A percentile compares a stretch with the other conserved stretches of the same genome.
phyloP scores from a whole-genome alignment of 35 echinoderm and acorn worm species.

The Heliocidaris tuberculata region DNA sequence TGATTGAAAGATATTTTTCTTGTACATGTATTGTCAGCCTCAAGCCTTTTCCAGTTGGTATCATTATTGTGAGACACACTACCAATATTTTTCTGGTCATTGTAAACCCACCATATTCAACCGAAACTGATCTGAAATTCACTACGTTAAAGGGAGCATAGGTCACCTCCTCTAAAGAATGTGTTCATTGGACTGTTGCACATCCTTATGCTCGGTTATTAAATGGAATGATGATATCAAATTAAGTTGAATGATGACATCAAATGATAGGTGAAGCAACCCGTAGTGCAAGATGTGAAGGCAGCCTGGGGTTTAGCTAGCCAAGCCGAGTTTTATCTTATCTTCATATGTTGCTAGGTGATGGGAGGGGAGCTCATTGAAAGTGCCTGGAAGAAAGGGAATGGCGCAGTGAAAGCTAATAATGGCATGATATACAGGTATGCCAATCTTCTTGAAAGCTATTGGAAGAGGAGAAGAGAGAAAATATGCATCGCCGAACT shows the following conservation, averaged over 20 bases:
- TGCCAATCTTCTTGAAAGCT: neutral
- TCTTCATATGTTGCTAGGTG: slow-evolving; percentile 16
- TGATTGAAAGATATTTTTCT: no score
- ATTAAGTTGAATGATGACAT: neutral
- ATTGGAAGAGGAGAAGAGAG: neutral
- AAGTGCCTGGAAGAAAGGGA: neutral
- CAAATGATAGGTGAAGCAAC: neutral
- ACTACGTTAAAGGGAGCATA: neutral
- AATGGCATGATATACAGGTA: slow-evolving; percentile 5
- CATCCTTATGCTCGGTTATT: neutral
- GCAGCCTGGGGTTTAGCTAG: neutral
- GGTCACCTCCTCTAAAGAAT: neutral
- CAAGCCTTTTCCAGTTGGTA: no score
- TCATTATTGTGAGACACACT: no score
- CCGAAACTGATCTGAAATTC: no score
- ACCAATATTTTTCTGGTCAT: no score
- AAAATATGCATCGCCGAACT: neutral
- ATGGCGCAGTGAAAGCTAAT: neutral
- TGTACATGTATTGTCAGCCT: no score
- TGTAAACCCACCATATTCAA: no score
- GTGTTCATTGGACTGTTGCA: neutral
- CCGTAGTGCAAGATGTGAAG: neutral
- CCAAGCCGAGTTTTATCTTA: neutral
- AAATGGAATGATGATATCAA: neutral
- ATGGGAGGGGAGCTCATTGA: neutral